Evolutionary conservation across 1,140 invertebrate species (phyloP), one percentile per base, ranked within the genome.

Genomic region (Solenopsis fugax): DNA sequence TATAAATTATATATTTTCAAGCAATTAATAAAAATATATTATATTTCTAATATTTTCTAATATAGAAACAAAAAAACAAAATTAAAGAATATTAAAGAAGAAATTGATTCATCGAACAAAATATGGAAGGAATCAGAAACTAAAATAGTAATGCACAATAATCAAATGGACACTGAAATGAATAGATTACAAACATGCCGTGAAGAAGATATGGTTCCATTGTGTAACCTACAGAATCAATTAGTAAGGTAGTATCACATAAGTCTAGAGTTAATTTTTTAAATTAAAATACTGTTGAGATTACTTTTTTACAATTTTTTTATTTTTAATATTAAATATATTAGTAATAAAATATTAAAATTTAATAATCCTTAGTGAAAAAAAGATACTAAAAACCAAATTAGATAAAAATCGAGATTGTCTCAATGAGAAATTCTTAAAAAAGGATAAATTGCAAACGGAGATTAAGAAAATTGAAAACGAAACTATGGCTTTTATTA

Each of bases 41-140:
- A 54, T 45, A 41, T 56, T 48, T 29, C 7, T n/a, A 45, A 62
- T 45, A n/a, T 45, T 58, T 62, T 65, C 0, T 41, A 12, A 37
- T 45, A 52, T n/a, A 92, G 90, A 58, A 64, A 88, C 54, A 72
- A 89, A n/a, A 67, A 67, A 60, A 16, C 37, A 6, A 62, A 91
- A 86, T 81, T 60, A 45, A 34, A 67, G 13, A 73, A 72, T 48
- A 16, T 80, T 52, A 45, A 13, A 6, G 91, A 88, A 18, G 82
- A 91, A 50, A 69, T 81, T 52, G 80, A 92, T 45, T 80, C 54
- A 21, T 64, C 65, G 4, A 82, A 77, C 62, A 62, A 34, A 21
- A 48, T 45, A 34, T 12, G 45, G 18, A 48, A 10, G 4, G 12
- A 87, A 84, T 64, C 13, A 34, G n/a, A 86, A 48, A 62, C 13